These are phyloP conservation scores for Halictus quadricinctus DNA, from an alignment of 2,888 invertebrate species.

Conservation along the genomic window DNA sequence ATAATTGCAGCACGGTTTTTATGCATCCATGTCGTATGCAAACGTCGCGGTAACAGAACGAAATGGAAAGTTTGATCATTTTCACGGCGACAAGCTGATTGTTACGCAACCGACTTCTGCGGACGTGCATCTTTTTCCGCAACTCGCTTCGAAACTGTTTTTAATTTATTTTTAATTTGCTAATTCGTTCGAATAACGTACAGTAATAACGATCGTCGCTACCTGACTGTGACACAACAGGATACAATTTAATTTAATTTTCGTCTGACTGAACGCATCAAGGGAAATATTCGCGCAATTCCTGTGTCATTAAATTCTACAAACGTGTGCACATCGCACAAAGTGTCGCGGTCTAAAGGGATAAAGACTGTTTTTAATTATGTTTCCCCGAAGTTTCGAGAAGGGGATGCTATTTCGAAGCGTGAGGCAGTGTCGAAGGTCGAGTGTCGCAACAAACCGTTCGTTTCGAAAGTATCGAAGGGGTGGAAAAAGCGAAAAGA, in stretches of 20 bases:
- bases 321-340: too few species aligned
- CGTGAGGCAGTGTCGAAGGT: slow-evolving; percentile 42
- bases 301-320: too few species aligned
- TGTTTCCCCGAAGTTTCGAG: neutral
- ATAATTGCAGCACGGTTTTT: neutral
- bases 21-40: neutral
- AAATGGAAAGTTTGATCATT: slow-evolving; percentile 1
- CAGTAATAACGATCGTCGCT: too few species aligned
- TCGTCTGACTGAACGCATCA: too few species aligned
- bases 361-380: neutral
- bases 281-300: too few species aligned
- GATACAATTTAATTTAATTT: too few species aligned
- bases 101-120: neutral
- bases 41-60: neutral
- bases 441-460: slow-evolving; percentile 56
- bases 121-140: neutral
- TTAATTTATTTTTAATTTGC: neutral
- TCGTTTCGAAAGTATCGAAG: slow-evolving; percentile 63
- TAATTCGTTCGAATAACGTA: too few species aligned
- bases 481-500: slow-evolving; percentile 24
- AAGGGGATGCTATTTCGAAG: neutral
- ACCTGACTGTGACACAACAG: too few species aligned
- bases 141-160: neutral
- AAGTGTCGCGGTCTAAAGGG: neutral
- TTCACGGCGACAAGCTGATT: neutral